Base-by-base conservation (phyloP, 2,888 invertebrate species). In the Acronicta psi region DNA sequence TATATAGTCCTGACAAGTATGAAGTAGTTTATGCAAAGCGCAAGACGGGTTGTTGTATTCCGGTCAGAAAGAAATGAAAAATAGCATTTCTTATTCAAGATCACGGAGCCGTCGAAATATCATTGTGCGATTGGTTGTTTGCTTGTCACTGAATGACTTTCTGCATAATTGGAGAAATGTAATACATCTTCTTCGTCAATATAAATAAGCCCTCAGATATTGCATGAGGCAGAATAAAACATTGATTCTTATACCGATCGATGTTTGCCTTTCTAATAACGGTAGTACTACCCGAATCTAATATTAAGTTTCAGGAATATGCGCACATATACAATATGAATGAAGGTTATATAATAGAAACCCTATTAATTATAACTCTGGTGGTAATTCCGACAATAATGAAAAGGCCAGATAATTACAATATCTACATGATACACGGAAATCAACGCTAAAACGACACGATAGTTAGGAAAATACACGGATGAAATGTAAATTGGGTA, bases 401-500 rank as follows among this genome's bases (percentile, higher is more conserved):
- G 2, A 40, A 57, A 53, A 45, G 0, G n/a, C 8, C 44, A n/a
- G 9, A 25, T 45, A 55, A 68, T 69, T 55, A 67, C 0, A 13
- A 4, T n/a, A 69, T 67, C 50, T 41, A 23, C 23, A n/a, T 36
- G 45, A 59, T 49, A 29, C 14, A 20, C 17, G 23, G 34, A 69
- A 68, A 73, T 77, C 69, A 69, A 70, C 73, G 73, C 74, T 52
- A 59, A 34, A 77, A 71, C 53, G 60, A 71, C 67, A 78, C 73
- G 78, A 84, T 80, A 79, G 74, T 65, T 65, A 60, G 54, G 52
- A 63, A 72, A 78, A 79, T 75, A 80, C 75, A 47, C 45, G 78
- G 73, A 83, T 80, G 82, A 84, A 89, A 88, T 87, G 86, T 86
- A 87, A 88, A 88, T 87, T 83, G 82, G 78, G 77, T 81, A 80